Percentiles rank a stretch among this genome's conserved stretches.
phyloP scores from a whole-genome alignment of 2,888 invertebrate species.

The Hoplodrina blanda region DNA sequence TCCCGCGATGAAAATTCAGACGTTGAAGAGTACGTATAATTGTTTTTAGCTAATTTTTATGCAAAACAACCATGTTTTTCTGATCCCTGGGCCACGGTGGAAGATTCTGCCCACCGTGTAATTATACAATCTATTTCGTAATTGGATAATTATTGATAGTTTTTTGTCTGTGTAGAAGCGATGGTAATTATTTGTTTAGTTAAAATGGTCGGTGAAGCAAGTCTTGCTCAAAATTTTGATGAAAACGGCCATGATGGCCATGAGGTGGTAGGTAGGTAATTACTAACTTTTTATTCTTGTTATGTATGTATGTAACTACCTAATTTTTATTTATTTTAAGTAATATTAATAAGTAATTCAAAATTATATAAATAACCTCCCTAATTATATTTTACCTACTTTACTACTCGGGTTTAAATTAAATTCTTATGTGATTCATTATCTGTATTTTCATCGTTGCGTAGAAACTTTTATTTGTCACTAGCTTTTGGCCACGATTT shows the following conservation, averaged over 20 bases:
- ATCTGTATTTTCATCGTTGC: not conserved
- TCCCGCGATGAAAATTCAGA: conserved; percentile 44
- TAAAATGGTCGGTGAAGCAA: conserved; percentile 29
- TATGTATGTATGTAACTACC: too few species aligned
- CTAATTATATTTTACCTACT: not conserved
- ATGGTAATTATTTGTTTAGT: conserved; percentile 24
- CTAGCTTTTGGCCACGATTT: too few species aligned
- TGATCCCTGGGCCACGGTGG: conserved; percentile 23
- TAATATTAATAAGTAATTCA: too few species aligned
- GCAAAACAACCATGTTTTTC: conserved; percentile 26
- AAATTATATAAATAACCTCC: too few species aligned
- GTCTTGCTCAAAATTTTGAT: conserved; percentile 21
- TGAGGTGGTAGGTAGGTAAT: not conserved
- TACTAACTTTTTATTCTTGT: conserved; percentile 15
- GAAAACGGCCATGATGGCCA: conserved; percentile 19
- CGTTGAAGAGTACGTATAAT: conserved; percentile 67
- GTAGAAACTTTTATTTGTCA: too few species aligned
- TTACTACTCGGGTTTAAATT: too few species aligned
- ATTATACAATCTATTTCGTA: conserved; percentile 47
- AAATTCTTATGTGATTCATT: not conserved
- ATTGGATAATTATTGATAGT: conserved; percentile 34
- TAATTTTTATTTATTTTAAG: too few species aligned
- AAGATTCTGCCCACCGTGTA: conserved; percentile 44
- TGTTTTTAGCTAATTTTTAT: conserved; percentile 18
- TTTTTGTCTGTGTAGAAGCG: conserved; percentile 18